These are phyloP conservation scores for Clunio marinus DNA, from an alignment of 2,888 invertebrate species.

Conservation along the genomic window DNA sequence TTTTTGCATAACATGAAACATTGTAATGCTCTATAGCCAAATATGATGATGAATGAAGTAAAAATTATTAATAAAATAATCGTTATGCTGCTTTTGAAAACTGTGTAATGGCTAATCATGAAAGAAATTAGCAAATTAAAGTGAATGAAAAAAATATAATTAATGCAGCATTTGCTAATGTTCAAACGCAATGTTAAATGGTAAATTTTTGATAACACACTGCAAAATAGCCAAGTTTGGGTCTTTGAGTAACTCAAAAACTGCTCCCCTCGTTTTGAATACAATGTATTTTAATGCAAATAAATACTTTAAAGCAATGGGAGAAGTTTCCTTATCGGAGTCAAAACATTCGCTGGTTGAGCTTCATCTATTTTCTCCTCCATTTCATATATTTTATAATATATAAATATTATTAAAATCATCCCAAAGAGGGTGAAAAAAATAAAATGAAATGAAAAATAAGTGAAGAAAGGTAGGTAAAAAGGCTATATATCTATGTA, in stretches of 20 bases:
- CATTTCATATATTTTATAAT: constrained; percentile 37
- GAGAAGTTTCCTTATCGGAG: constrained; percentile 30
- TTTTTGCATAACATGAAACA: not conserved
- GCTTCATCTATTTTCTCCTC: constrained; percentile 33
- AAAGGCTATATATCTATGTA: not conserved
- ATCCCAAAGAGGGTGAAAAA: not conserved
- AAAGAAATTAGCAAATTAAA: constrained; percentile 11
- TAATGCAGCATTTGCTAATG: not conserved
- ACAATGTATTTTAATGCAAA: constrained; percentile 35
- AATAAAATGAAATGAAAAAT: constrained; percentile 36
- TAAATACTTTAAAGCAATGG: constrained; percentile 17
- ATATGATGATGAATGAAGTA: not conserved
- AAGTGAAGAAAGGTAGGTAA: constrained; percentile 10
- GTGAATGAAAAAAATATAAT: not conserved
- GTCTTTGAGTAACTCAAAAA: too few relatives aligned
- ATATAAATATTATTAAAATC: constrained; percentile 34
- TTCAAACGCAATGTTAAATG: not conserved
- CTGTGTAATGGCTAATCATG: constrained; percentile 4
- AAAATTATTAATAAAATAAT: constrained; percentile 10
- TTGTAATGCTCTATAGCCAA: not conserved
- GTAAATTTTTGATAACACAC: not conserved
- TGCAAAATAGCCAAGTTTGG: too few relatives aligned
- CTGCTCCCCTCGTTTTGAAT: constrained; percentile 16
- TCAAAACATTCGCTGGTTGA: constrained; percentile 23
- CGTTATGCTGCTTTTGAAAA: not conserved